Base-by-base conservation (phyloP, 2,888 invertebrate genomes). In the Hemaris fuciformis region DNA sequence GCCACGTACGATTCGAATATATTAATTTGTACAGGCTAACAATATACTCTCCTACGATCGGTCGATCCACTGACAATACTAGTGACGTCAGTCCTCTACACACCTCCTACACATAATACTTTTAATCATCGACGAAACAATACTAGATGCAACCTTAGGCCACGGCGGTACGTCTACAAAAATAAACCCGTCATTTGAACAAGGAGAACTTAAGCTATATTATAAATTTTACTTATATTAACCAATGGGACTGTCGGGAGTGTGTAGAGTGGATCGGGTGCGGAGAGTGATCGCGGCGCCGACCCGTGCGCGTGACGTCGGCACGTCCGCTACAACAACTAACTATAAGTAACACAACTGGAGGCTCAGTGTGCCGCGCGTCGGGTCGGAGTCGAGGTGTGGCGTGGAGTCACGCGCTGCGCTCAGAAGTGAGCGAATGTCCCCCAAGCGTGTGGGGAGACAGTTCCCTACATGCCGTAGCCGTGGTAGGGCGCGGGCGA, bases 401-500 rank as follows among this genome's bases (percentile, higher is more conserved):
- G 15, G 58, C 62, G 53, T 48, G 57, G 23, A 23, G 22, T 18
- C 38, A 42, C 45, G 22, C 20, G 53, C 3, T 25, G 18, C 57
- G 59, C 70, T 81, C 74, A 80, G 73, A 74, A 76, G 70, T 71
- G 80, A 66, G 76, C 73, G 69, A 64, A 68, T 66, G 64, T 70
- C 70, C 79, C 77, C 80, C 80, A 74, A 56, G 58, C 27, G 60
- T 27, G 60, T 64, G 73, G 73, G 79, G 67, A 60, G 69, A 74
- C 74, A 67, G 74, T 38, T 62, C 77, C 88, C 89, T 93, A 93
- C 93, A 93, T 93, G 85, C 93, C 93, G 85, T 93, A 93, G 8
- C 93, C 93, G 86, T 93, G 93, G 85, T 93, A 93, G 70, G 93
- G 92, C 73, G 93, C 91, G 57, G 92, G 93, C 56, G 93, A 91